Evolutionary conservation across 1,140 invertebrate genomes (phyloP), one percentile per base, ranked within the genome.

Genomic region (Drosophila athabasca): DNA sequence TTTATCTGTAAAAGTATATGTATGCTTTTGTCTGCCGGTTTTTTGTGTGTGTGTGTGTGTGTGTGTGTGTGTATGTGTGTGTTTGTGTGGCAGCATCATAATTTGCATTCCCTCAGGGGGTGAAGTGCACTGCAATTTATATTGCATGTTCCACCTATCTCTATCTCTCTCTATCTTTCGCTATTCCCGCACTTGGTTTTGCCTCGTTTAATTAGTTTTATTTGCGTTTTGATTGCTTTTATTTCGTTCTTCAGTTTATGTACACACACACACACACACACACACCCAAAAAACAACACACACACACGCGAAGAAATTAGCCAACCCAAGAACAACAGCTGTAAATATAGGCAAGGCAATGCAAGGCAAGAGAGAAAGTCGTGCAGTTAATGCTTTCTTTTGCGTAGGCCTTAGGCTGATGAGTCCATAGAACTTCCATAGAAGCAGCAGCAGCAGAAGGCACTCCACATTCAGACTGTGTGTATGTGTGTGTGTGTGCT

Each of bases 141-240:
- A 65, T 67, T 13, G 82, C 81, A 85, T 84, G 77, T 54, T 66
- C 62, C 58, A 22, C 13, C 44, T 24, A 53, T 64, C 19, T 61
- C 6, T 62, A 29, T 52, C n/a, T 50, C 61, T 69, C 48, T 43
- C 17, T 35, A 45, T 26, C 55, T 62, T 6, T 57, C 49, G 50
- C 11, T 35, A 0, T 48, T 13, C 44, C 11, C 50, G 2, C 57
- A 41, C 22, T 54, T 78, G 60, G 52, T 68, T 88, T 87, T 82
- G 66, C 75, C 54, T 76, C 19, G 75, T 88, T 87, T 89, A 89
- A 79, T 87, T 73, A 39, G 35, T 66, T 83, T 83, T 78, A 79
- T 87, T 87, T 87, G 62, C 77, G 71, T 79, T 87, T 83, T 68
- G 65, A 79, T 87, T 87, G 83, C 83, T 79, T 88, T 87, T 55